Conservation (phyloP, 2,888 invertebrate species). For the Nomada flava region DNA sequence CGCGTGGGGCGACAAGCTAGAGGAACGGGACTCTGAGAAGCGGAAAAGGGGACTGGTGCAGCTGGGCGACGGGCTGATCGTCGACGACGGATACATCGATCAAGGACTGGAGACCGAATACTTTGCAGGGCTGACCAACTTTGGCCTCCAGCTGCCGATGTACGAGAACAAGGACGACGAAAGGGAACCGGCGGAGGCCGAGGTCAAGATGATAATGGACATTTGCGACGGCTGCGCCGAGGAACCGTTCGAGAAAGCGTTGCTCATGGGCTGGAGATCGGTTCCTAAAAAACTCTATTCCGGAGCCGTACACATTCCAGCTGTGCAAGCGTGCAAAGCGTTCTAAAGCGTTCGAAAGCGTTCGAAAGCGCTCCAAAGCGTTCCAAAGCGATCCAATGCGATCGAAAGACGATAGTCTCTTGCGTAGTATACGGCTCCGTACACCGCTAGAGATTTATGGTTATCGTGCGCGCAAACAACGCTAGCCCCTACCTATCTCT, state of each 20-base stretch:
- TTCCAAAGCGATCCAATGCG: not conserved
- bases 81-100: slow-evolving; percentile 86
- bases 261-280: slow-evolving; percentile 91
- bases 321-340: slow-evolving; percentile 88
- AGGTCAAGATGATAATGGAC: slow-evolving; percentile 92
- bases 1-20: slow-evolving; percentile 53
- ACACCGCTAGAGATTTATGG: slow-evolving; percentile 16
- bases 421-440: too few relatives aligned
- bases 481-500: slow-evolving; percentile 24
- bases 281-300: slow-evolving; percentile 90
- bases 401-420: too few relatives aligned
- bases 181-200: slow-evolving; percentile 93
- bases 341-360: slow-evolving; percentile 82
- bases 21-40: slow-evolving; percentile 76
- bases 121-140: slow-evolving; percentile 88
- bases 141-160: slow-evolving; percentile 86
- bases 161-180: slow-evolving; percentile 86
- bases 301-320: slow-evolving; percentile 89
- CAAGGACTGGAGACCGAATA: slow-evolving; percentile 85
- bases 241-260: slow-evolving; percentile 92
- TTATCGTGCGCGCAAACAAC: slow-evolving; percentile 7
- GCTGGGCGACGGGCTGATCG: slow-evolving; percentile 88
- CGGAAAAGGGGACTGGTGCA: slow-evolving; percentile 89
- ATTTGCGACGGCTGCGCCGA: slow-evolving; percentile 90
- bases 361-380: not conserved